These are phyloP conservation scores for Plebejus anna DNA, from an alignment of 2,888 invertebrate species.

Conservation along the genomic window DNA sequence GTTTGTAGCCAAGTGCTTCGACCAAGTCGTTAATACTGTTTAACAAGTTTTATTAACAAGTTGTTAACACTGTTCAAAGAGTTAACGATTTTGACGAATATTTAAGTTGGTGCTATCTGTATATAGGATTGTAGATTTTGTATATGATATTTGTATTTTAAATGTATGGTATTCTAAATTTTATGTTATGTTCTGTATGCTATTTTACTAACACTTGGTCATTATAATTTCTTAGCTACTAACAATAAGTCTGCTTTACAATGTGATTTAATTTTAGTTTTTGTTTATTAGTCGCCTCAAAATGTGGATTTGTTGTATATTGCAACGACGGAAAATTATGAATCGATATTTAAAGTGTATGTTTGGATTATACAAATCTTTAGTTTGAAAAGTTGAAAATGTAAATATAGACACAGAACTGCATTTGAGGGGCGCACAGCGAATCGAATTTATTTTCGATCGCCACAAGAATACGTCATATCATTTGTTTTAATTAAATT, in stretches of 20 bases:
- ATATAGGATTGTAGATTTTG: not conserved
- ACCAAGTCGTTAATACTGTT: conserved; percentile 81
- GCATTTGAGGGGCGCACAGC: conserved; percentile 42
- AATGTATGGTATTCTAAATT: conserved; percentile 11
- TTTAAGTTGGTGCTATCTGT: conserved; percentile 6
- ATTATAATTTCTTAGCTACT: conserved; percentile 33
- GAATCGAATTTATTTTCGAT: conserved; percentile 58
- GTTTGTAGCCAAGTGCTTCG: conserved; percentile 82
- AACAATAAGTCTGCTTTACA: conserved; percentile 46
- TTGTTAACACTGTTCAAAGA: conserved; percentile 72
- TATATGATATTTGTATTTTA: not conserved
- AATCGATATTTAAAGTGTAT: not conserved
- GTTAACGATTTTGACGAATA: not conserved
- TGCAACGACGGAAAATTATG: not conserved
- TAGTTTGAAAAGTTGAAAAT: not conserved
- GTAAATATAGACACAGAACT: conserved; percentile 1
- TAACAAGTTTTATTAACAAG: conserved; percentile 79
- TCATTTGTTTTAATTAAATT: conserved; percentile 78
- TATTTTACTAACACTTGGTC: conserved; percentile 33
- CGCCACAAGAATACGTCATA: conserved; percentile 80
- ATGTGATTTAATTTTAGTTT: conserved; percentile 63
- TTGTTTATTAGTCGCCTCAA: conserved; percentile 35
- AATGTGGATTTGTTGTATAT: conserved; percentile 11
- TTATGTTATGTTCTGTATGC: not conserved
- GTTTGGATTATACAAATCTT: not conserved